phyloP scores from a whole-genome alignment of 2,797 vertebrate genomes.

The Carcharodon carcharias region DNA sequence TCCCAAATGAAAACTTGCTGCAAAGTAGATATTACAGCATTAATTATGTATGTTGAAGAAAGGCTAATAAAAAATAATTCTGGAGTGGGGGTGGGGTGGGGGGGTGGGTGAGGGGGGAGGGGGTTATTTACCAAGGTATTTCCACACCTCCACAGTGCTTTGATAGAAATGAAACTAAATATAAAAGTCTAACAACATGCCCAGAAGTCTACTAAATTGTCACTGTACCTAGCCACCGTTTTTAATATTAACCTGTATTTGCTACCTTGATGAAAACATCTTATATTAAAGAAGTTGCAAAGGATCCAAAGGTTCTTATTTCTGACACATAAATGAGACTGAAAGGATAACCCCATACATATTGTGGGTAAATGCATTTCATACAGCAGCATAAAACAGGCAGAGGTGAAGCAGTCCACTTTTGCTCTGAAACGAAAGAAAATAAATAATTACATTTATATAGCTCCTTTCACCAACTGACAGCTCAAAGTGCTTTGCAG shows the following conservation, averaged over 20 bases:
- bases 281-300: not conserved
- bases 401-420: not conserved
- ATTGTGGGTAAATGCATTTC: not conserved
- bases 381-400: not conserved
- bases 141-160: not conserved
- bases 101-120: too few species aligned
- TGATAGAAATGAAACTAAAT: not conserved
- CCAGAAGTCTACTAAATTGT: not conserved
- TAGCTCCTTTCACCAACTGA: too few species aligned
- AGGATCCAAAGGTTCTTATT: not conserved
- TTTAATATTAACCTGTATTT: not conserved
- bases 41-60: not conserved
- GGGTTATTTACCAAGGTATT: not conserved
- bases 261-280: not conserved
- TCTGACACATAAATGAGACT: not conserved
- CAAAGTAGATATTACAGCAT: not conserved
- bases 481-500: not conserved
- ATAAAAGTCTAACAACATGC: conserved; percentile 1
- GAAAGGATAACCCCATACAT: not conserved
- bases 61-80: not conserved
- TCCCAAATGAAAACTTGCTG: not conserved
- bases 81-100: not conserved
- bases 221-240: not conserved
- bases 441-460: not conserved
- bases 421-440: not conserved